Percentiles rank a stretch among this genome's conserved stretches.
Evolutionary conservation across 2,888 invertebrate species (phyloP).

Genomic region (Trichogramma evanescens): DNA sequence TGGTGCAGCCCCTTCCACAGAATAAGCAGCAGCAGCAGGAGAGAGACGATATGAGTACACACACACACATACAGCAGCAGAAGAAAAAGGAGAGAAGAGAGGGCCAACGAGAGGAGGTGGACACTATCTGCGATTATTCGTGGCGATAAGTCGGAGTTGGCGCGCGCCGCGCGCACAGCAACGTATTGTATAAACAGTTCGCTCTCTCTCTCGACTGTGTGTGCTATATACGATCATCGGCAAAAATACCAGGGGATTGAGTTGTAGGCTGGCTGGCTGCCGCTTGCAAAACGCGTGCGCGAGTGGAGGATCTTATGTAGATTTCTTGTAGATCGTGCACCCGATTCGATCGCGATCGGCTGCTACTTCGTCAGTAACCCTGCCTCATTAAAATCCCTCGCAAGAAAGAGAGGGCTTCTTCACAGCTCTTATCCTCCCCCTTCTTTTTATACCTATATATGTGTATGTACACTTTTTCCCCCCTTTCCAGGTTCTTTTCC

Average conservation of each 20-base stretch:
- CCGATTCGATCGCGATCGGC: slow-evolving; percentile 49
- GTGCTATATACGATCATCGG: too few relatives aligned
- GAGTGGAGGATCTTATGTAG: slow-evolving; percentile 50
- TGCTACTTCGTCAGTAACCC: slow-evolving; percentile 42
- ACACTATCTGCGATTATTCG: slow-evolving; percentile 44
- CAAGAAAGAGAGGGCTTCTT: background rate
- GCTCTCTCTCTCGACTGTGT: too few relatives aligned
- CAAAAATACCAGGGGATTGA: slow-evolving; percentile 34
- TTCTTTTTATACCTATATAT: too few relatives aligned
- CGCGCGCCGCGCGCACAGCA: slow-evolving; percentile 14
- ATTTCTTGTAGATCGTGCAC: slow-evolving; percentile 50
- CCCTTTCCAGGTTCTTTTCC: background rate
- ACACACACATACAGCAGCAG: slow-evolving; percentile 20
- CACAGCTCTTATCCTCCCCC: slow-evolving; percentile 4
- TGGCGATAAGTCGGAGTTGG: slow-evolving; percentile 36
- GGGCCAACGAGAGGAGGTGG: slow-evolving; percentile 17
- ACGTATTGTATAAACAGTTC: slow-evolving; percentile 25
- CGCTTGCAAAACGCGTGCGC: slow-evolving; percentile 26
- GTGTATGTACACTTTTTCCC: too few relatives aligned
- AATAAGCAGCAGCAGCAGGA: background rate
- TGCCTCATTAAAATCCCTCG: slow-evolving; percentile 45
- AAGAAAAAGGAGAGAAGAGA: slow-evolving; percentile 26
- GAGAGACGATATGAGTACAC: slow-evolving; percentile 42
- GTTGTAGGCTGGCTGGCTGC: slow-evolving; percentile 12
- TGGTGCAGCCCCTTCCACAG: background rate